A percentile compares a stretch with the other conserved stretches of the same genome.
Conservation (phyloP, 2,888 invertebrate genomes). For the Coecobrya sp. region DNA sequence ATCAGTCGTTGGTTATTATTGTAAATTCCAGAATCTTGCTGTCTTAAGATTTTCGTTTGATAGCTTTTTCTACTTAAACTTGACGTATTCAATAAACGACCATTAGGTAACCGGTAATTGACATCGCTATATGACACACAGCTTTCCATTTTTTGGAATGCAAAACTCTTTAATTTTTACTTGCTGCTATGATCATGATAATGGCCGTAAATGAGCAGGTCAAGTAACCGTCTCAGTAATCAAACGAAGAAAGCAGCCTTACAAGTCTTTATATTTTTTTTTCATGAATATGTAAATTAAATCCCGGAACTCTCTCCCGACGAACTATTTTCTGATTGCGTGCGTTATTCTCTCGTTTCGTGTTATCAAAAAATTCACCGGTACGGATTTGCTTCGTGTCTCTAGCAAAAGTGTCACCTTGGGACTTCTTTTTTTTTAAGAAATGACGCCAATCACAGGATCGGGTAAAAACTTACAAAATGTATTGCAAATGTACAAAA, state of each 20-base stretch:
- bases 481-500: slow-evolving; percentile 79
- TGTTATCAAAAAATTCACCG: background rate
- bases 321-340: background rate
- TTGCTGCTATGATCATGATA: background rate
- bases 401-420: slow-evolving; percentile 30
- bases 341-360: background rate
- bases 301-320: too few species aligned
- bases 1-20: slow-evolving; percentile 69
- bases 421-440: slow-evolving; percentile 2
- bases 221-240: background rate
- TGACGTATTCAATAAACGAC: slow-evolving; percentile 56
- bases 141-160: slow-evolving; percentile 52
- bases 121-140: slow-evolving; percentile 21
- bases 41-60: slow-evolving; percentile 17
- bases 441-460: slow-evolving; percentile 50
- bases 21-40: slow-evolving; percentile 57
- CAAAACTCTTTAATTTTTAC: background rate
- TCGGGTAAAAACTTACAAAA: slow-evolving; percentile 45
- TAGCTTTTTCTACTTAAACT: slow-evolving; percentile 47
- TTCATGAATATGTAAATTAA: too few species aligned
- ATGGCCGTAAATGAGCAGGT: background rate
- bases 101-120: slow-evolving; percentile 46
- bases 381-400: background rate
- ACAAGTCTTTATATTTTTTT: background rate
- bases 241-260: background rate